Percentiles rank a stretch among this genome's conserved stretches.
Conservation (phyloP, 1,140 invertebrate species). For the Helicoverpa zea region DNA sequence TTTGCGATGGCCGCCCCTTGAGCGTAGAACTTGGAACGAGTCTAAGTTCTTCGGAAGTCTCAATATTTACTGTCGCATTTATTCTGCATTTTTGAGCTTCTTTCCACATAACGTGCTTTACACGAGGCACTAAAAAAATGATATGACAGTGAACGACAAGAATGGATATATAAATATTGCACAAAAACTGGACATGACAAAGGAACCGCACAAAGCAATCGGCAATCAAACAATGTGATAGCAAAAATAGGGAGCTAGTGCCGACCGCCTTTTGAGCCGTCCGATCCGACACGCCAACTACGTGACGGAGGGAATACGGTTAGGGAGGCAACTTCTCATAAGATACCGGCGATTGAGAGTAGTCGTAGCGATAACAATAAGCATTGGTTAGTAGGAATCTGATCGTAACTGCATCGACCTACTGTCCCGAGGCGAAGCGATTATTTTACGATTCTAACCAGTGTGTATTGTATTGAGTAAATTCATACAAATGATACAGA, state of each 20-base stretch:
- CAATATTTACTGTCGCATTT: too few species aligned
- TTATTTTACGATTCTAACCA: too few species aligned
- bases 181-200: not conserved
- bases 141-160: slow-evolving; percentile 3
- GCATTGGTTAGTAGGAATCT: not conserved
- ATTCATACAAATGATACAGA: too few species aligned
- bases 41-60: too few species aligned
- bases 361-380: too few species aligned
- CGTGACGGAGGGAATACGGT: slow-evolving; percentile 13
- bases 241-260: slow-evolving; percentile 4
- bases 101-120: too few species aligned
- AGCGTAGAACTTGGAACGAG: too few species aligned
- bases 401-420: not conserved
- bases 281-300: slow-evolving; percentile 15
- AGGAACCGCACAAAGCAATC: not conserved
- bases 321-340: not conserved
- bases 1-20: too few species aligned
- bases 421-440: too few species aligned
- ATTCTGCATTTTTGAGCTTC: too few species aligned
- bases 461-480: too few species aligned
- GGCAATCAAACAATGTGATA: slow-evolving; percentile 4
- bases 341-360: not conserved
- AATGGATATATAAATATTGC: not conserved
- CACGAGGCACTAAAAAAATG: too few species aligned
- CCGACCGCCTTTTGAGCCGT: slow-evolving; percentile 13